A percentile compares a stretch with the other conserved stretches of the same genome.
Conservation (phyloP, 2,113 vertebrate genomes). For the Strix uralensis region DNA sequence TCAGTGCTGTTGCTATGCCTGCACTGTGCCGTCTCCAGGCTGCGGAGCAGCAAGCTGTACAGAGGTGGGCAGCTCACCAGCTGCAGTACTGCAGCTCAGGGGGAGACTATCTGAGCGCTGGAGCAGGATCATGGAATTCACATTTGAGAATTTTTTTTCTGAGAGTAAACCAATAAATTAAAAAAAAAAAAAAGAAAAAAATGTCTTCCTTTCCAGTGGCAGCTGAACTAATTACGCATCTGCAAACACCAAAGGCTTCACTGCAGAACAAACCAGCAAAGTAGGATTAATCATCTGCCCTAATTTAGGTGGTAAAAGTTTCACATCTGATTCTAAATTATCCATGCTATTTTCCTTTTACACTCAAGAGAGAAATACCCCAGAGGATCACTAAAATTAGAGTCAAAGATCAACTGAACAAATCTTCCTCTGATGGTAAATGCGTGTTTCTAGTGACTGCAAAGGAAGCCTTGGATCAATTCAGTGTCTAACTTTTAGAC, state of each 20-base stretch:
- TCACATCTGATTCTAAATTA: background rate
- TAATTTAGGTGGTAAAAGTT: background rate
- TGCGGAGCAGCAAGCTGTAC: fast-evolving
- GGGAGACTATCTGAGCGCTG: background rate
- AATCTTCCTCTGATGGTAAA: background rate
- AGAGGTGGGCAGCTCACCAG: background rate
- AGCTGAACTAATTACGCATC: background rate
- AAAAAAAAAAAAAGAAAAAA: background rate
- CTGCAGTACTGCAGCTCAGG: fast-evolving
- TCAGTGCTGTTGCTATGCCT: background rate
- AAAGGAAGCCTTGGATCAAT: background rate
- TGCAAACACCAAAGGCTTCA: background rate
- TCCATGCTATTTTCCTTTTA: background rate
- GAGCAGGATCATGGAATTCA: fast-evolving
- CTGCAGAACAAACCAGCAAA: background rate
- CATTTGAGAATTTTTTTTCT: background rate
- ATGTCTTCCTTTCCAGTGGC: background rate
- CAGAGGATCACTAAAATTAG: background rate
- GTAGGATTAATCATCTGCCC: background rate
- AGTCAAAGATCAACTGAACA: background rate
- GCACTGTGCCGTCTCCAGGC: background rate
- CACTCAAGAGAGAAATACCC: background rate
- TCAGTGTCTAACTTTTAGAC: background rate
- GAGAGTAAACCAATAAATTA: background rate
- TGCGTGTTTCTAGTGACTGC: background rate